phyloP scores from a whole-genome alignment of 2,113 vertebrate species.

The Dryoscopus gambensis region DNA sequence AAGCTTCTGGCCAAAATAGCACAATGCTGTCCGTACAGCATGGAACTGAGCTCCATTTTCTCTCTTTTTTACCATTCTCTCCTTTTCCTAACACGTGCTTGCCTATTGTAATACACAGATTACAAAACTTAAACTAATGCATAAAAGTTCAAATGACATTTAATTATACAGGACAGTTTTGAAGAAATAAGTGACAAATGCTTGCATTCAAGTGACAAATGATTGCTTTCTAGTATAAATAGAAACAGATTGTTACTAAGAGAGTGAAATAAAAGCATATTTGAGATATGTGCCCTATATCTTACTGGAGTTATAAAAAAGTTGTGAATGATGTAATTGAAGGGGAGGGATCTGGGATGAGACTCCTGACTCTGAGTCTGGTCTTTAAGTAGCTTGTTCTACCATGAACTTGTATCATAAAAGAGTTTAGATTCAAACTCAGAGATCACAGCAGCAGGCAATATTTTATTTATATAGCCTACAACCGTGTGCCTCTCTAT shows the following conservation, averaged over 20 bases:
- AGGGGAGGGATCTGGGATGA: neutral
- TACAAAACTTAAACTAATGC: neutral
- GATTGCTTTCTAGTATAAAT: neutral
- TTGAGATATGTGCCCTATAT: neutral
- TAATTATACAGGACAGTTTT: neutral
- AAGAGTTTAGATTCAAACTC: neutral
- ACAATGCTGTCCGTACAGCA: neutral
- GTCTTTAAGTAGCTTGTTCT: neutral
- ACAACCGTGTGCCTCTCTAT: rapidly evolving
- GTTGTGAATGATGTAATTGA: neutral
- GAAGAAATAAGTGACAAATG: neutral
- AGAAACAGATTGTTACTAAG: neutral
- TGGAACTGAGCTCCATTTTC: neutral
- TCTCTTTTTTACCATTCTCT: neutral
- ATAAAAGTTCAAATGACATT: neutral
- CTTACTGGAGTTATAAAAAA: neutral
- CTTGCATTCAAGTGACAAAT: neutral
- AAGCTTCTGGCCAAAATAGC: neutral
- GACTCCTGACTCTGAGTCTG: neutral
- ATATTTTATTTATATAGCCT: neutral
- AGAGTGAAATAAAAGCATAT: neutral
- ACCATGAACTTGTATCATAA: neutral
- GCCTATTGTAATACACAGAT: neutral
- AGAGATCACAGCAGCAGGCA: neutral
- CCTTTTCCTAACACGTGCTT: neutral